Evolutionary conservation across 2,888 invertebrate genomes (phyloP).

Genomic region (Leucophenga maculata): DNA sequence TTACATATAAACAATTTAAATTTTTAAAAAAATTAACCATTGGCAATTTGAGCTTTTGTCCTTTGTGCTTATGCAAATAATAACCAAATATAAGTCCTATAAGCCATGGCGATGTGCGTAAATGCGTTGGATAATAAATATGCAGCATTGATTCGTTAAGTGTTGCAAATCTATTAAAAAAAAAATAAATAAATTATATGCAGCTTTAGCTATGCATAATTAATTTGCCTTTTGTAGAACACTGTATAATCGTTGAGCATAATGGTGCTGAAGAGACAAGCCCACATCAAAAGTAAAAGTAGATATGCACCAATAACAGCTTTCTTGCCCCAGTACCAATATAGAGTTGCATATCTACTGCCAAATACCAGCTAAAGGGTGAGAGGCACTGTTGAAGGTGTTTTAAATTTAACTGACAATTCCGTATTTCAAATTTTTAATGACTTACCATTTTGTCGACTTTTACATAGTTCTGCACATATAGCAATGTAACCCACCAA

Average conservation of each 20-base stretch:
- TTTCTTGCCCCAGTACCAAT: constrained; percentile 67
- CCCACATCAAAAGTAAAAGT: constrained; percentile 54
- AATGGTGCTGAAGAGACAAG: constrained; percentile 58
- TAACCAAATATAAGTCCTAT: constrained; percentile 61
- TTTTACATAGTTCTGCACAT: constrained; percentile 72
- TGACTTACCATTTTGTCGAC: constrained; percentile 58
- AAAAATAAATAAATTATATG: not conserved
- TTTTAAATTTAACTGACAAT: constrained; percentile 57
- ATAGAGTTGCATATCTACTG: constrained; percentile 75
- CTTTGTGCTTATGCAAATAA: constrained; percentile 50
- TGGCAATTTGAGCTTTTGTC: constrained; percentile 41
- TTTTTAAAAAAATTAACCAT: constrained; percentile 38
- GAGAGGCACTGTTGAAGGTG: too few relatives aligned
- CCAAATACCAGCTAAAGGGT: constrained; percentile 76
- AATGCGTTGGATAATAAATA: constrained; percentile 58
- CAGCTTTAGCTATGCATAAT: not conserved
- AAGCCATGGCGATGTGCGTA: constrained; percentile 60
- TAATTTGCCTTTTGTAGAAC: constrained; percentile 37
- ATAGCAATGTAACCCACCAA: constrained; percentile 73
- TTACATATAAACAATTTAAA: too few relatives aligned
- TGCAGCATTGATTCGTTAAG: constrained; percentile 26
- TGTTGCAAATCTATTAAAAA: too few relatives aligned
- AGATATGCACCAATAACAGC: constrained; percentile 46
- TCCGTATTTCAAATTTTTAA: too few relatives aligned
- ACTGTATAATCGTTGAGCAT: constrained; percentile 52